Evolutionary conservation across 2,888 invertebrate species (phyloP).

Genomic region (Dendrolimus pini): DNA sequence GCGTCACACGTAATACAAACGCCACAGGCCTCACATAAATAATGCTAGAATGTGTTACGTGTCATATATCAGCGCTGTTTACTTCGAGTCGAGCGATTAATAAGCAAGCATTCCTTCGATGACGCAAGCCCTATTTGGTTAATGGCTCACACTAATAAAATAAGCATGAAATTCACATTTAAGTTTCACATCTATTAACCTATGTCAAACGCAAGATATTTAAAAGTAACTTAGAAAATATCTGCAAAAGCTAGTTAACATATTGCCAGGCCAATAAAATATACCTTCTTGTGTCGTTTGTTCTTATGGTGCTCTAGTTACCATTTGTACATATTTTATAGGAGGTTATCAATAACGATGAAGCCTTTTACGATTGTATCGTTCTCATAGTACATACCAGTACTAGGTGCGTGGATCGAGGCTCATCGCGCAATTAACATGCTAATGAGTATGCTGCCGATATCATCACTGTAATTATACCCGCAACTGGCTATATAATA

Average conservation of each 20-base stretch:
- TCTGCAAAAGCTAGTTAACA: too few species aligned
- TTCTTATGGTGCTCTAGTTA: not conserved
- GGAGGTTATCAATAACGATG: not conserved
- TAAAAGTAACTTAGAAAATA: too few species aligned
- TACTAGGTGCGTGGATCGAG: conserved; percentile 24
- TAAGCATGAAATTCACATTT: conserved; percentile 11
- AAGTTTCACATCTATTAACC: conserved; percentile 5
- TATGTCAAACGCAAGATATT: conserved; percentile 3
- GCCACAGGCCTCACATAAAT: conserved; percentile 53
- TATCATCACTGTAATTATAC: conserved; percentile 71
- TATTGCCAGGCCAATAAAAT: too few species aligned
- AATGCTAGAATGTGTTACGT: conserved; percentile 67
- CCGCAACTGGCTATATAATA: conserved; percentile 59
- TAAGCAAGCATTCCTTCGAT: conserved; percentile 45
- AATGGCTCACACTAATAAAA: conserved; percentile 15
- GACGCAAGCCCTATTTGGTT: conserved; percentile 37
- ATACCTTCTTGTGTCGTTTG: too few species aligned
- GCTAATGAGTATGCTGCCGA: conserved; percentile 65
- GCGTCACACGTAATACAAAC: conserved; percentile 68
- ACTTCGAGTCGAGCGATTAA: conserved; percentile 49
- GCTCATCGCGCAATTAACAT: conserved; percentile 67
- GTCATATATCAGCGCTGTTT: conserved; percentile 68
- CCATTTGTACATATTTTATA: not conserved
- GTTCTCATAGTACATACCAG: conserved; percentile 1
- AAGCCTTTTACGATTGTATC: not conserved